Evolutionary conservation across 2,797 vertebrate species (phyloP).

Genomic region (Micropoecilia bifurca): DNA sequence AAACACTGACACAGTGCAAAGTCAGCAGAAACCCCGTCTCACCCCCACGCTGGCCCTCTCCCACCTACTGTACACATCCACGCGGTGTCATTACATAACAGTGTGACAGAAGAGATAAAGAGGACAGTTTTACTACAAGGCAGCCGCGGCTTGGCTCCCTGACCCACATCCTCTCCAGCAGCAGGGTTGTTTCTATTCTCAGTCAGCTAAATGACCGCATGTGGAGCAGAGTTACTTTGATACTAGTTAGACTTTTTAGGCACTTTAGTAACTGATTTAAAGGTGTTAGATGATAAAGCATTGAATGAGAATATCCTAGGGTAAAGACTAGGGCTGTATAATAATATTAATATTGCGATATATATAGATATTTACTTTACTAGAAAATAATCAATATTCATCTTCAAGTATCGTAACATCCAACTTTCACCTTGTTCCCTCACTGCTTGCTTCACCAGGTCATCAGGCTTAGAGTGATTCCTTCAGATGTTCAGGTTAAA

Average conservation of each 20-base stretch:
- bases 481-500: too few species aligned
- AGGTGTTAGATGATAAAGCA: background rate
- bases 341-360: too few species aligned
- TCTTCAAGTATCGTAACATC: too few species aligned
- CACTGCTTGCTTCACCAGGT: too few species aligned
- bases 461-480: too few species aligned
- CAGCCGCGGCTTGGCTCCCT: constrained; percentile 71
- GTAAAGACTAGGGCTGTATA: too few species aligned
- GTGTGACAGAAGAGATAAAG: constrained; percentile 78
- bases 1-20: constrained; percentile 39
- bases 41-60: constrained; percentile 6
- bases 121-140: constrained; percentile 78
- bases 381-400: too few species aligned
- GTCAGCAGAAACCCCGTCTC: constrained; percentile 61
- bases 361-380: too few species aligned
- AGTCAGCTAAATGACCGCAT: constrained; percentile 46
- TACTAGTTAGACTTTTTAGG: constrained; percentile 14
- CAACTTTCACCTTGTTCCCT: too few species aligned
- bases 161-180: constrained; percentile 75
- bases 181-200: constrained; percentile 30
- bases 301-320: background rate
- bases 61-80: constrained; percentile 61
- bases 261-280: background rate
- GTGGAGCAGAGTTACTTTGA: constrained; percentile 10
- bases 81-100: constrained; percentile 73